Evolutionary conservation across 2,113 vertebrate species (phyloP).

Genomic region (Syngnathus floridae): DNA sequence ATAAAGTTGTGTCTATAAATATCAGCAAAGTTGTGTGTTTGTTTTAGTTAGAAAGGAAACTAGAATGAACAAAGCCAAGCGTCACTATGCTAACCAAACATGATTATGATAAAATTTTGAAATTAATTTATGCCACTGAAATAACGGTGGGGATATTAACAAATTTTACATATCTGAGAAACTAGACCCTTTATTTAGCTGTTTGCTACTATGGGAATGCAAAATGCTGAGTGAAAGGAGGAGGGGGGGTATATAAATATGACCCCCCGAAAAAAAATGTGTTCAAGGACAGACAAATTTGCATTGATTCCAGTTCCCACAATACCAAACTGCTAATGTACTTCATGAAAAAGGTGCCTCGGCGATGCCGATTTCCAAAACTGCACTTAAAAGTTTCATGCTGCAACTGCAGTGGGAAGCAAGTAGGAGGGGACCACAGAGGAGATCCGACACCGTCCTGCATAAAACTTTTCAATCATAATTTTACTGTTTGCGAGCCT

Average conservation of each 20-base stretch:
- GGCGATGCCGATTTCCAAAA: not conserved
- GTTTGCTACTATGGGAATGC: no score
- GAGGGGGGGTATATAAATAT: no score
- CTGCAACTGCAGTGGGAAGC: not conserved
- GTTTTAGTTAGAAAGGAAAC: no score
- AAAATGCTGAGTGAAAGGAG: not conserved
- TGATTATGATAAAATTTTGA: no score
- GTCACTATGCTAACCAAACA: no score
- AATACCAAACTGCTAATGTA: not conserved
- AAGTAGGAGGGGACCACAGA: slow-evolving; percentile 6
- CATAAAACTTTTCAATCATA: slow-evolving; percentile 59
- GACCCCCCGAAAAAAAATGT: no score
- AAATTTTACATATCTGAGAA: no score
- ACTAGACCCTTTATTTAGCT: no score
- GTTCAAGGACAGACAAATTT: not conserved
- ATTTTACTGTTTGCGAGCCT: slow-evolving; percentile 55
- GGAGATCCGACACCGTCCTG: slow-evolving; percentile 27
- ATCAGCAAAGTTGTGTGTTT: not conserved
- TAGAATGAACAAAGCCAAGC: no score
- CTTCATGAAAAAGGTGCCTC: not conserved
- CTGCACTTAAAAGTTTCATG: slow-evolving; percentile 6
- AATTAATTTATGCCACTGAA: no score
- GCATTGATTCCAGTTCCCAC: not conserved
- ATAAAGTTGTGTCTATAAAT: not conserved
- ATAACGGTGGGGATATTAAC: no score